Base-by-base conservation (phyloP, 1,140 invertebrate species). In the Brachionus rotundiformis region DNA sequence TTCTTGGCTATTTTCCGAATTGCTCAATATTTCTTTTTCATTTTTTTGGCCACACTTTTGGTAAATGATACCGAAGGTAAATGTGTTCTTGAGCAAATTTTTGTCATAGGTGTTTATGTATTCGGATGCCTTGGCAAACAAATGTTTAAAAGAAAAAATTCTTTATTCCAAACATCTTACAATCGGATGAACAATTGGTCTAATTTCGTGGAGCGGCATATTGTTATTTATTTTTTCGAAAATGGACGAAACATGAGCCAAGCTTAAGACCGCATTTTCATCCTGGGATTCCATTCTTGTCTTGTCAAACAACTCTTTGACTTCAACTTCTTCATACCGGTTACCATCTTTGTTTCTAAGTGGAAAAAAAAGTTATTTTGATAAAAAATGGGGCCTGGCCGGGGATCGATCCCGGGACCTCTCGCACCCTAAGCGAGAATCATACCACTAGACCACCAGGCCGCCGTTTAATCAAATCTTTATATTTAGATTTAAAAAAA, bases 1-100 rank as follows among this genome's bases (percentile, higher is more conserved):
- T 0, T 94, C 94, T 0, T 93, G 91, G 13, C 93, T 94, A 8
- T 94, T 93, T 71, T 91, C 90, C 82, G 92, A 91, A 86, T 98
- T 98, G 19, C 92, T 92, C 86, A 98, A 98, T 47, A 98, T 88
- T 85, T 96, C 93, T 86, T 98, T 95, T 86, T 98, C 95, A 10
- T 93, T 95, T 16, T 89, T 88, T 89, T 98, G 96, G n/a, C 95
- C 95, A 84, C 92, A 93, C 87, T 92, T 92, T 89, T 99, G 96
- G 89, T 97, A 96, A 13, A 98, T 91, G 6, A 98, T 92, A 39
- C 96, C 96, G 87, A 99, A 98, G 89, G 98, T 98, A 90, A 97
- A 98, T 82, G 93, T 94, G 83, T 94, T 93, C 13, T 95, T 95
- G 47, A 98, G 89, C 0, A 96, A 94, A 87, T 98, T 96, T 87